Base-by-base conservation (phyloP, 2,888 invertebrate genomes). In the Cosmia pyralina region DNA sequence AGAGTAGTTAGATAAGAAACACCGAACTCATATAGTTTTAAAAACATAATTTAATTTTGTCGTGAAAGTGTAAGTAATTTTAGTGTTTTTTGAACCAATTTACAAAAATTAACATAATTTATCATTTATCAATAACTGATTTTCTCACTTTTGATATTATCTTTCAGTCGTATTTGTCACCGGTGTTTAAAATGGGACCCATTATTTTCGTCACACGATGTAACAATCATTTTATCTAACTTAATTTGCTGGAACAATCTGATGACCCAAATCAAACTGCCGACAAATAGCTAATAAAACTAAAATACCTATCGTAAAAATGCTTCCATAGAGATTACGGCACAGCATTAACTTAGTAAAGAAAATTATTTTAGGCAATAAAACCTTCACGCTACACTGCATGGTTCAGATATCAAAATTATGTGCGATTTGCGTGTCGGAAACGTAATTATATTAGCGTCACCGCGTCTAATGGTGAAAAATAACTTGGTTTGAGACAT, bases 361-460 rank as follows among this genome's bases (percentile, higher is more conserved):
- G 55, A 75, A 81, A 68, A 70, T 75, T 58, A 84, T 70, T 58
- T 60, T n/a, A 68, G 48, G 64, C 58, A 58, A 64, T 81, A 84
- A 80, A 81, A 80, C 63, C 34, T 81, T 71, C 77, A 81, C 76
- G 70, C 77, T 65, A 53, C 67, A 68, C 68, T 84, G 64, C 53
- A 81, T 65, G 70, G 84, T 75, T 75, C 57, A 75, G 65, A 81
- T 81, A 84, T 62, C 64, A 63, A 65, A 84, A 81, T 75, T 68
- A 75, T 79, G 79, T 62, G 52, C 67, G 55, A 72, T 72, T 81
- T 64, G 81, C 81, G 84, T 81, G 81, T 48, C 75, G 76, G 81
- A 84, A 81, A 84, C 63, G 50, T 70, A 75, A 68, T 65, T 65
- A 64, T 55, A 81, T 84, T 81, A 81, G 59, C 76, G 70, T 65